These are phyloP conservation scores for Nyctibius bracteatus DNA, from an alignment of 2,113 vertebrate genomes.

Conservation along the genomic window DNA sequence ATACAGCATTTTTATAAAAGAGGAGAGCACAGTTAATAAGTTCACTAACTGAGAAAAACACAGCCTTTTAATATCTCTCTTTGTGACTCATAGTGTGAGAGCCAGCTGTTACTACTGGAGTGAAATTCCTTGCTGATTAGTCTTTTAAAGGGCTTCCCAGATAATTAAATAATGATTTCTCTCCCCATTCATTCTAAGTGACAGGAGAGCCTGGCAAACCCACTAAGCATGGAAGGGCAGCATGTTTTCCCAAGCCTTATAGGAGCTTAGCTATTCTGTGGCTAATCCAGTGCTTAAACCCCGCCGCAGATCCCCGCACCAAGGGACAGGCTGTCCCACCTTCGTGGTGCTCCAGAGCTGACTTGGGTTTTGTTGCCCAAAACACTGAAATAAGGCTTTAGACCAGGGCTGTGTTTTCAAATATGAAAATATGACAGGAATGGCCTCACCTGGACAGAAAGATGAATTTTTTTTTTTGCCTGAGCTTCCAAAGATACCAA, in stretches of 20 bases:
- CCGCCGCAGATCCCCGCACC: not conserved
- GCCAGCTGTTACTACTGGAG: conserved; percentile 65
- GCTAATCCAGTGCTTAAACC: conserved; percentile 48
- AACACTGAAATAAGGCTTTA: not conserved
- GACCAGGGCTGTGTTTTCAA: not conserved
- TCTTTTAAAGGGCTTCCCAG: conserved; percentile 61
- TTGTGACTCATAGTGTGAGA: conserved; percentile 58
- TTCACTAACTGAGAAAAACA: conserved; percentile 58
- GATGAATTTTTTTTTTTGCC: not conserved
- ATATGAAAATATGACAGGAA: not conserved
- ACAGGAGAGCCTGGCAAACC: conserved; percentile 58
- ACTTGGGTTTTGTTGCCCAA: not conserved
- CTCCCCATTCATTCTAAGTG: conserved; percentile 58
- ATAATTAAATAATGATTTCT: conserved; percentile 71
- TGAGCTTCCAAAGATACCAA: not conserved
- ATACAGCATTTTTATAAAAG: conserved; percentile 41
- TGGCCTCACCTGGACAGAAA: not conserved
- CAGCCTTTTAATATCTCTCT: conserved; percentile 62
- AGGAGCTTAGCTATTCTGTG: conserved; percentile 50
- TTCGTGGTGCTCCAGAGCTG: not conserved
- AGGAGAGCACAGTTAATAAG: conserved; percentile 54
- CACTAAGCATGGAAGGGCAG: conserved; percentile 46
- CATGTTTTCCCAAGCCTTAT: conserved; percentile 63
- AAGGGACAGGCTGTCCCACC: not conserved
- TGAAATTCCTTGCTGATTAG: conserved; percentile 67